phyloP scores from a whole-genome alignment of 35 echinoderm and acorn worm species.

The Ophioderma brevispina region DNA sequence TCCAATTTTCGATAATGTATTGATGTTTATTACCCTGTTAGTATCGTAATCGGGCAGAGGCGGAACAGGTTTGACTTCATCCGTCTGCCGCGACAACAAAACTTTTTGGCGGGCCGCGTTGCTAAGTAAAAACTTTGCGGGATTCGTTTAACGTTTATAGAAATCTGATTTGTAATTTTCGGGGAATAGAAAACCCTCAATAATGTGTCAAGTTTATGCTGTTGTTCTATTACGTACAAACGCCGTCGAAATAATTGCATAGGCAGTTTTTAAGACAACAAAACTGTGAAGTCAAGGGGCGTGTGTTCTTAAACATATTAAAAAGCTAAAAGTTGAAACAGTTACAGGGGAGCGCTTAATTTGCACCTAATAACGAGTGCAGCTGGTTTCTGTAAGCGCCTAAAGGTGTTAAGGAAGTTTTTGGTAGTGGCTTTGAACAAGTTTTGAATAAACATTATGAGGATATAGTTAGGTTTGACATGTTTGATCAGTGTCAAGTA shows the following conservation, averaged over 20 bases:
- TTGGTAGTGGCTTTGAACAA: background rate
- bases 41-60: background rate
- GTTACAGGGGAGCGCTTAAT: background rate
- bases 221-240: background rate
- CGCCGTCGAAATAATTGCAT: background rate
- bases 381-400: background rate
- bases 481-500: constrained; percentile 1
- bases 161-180: background rate
- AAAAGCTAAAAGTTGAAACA: background rate
- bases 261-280: background rate
- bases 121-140: background rate
- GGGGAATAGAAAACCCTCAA: background rate
- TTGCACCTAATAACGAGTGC: background rate
- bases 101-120: constrained; percentile 11
- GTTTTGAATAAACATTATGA: background rate
- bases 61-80: background rate
- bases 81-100: background rate
- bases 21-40: constrained; percentile 5
- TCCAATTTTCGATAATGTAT: constrained; percentile 8
- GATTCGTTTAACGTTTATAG: background rate
- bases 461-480: background rate
- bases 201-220: background rate
- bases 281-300: background rate
- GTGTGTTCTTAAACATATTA: background rate
- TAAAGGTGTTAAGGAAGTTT: background rate